These are phyloP conservation scores for Lycaon pictus DNA, from an alignment of 2,113 vertebrate species.

Conservation along the genomic window DNA sequence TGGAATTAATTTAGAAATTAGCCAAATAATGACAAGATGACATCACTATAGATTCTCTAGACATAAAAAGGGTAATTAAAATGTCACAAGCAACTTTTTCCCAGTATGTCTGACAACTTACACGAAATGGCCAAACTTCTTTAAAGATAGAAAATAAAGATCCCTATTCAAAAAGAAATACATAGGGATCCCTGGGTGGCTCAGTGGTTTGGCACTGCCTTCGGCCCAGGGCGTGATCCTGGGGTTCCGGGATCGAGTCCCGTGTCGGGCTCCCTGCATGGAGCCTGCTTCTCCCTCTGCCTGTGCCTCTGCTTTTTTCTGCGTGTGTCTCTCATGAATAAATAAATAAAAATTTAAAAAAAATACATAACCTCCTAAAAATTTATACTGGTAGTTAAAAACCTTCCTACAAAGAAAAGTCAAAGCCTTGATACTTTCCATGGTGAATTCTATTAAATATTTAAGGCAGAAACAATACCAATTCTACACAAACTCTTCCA, in stretches of 20 bases:
- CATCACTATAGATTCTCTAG: background rate
- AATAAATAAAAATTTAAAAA: too few relatives aligned
- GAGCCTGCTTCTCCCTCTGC: too few relatives aligned
- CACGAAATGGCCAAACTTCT: background rate
- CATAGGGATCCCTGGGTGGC: too few relatives aligned
- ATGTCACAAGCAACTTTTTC: background rate
- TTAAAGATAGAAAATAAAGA: background rate
- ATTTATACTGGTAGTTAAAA: background rate
- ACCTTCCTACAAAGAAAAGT: background rate
- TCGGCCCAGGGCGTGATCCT: too few relatives aligned
- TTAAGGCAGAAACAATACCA: slow-evolving; percentile 6
- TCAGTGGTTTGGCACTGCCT: too few relatives aligned
- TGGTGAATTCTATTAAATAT: background rate
- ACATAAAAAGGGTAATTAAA: background rate
- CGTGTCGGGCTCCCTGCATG: too few relatives aligned
- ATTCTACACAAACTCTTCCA: background rate
- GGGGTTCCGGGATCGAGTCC: too few relatives aligned
- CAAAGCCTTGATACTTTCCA: background rate
- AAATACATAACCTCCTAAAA: background rate
- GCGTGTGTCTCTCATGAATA: too few relatives aligned
- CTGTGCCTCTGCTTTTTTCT: too few relatives aligned
- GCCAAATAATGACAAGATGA: background rate
- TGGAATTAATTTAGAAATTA: slow-evolving; percentile 23
- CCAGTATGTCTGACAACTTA: slow-evolving; percentile 1
- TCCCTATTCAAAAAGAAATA: background rate